phyloP scores from a whole-genome alignment of 2,888 invertebrate genomes.

The Encarsia formosa region DNA sequence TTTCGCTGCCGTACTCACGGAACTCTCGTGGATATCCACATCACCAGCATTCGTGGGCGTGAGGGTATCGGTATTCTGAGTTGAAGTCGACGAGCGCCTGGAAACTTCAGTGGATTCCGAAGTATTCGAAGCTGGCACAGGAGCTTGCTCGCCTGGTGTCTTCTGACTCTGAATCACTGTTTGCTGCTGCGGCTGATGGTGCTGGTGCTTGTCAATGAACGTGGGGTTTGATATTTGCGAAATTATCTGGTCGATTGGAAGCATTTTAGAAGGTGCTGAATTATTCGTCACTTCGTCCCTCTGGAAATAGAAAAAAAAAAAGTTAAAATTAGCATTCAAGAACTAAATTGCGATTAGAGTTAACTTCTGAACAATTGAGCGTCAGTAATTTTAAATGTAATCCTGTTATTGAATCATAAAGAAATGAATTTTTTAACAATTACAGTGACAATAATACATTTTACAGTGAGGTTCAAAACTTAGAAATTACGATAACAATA shows the following conservation, averaged over 20 bases:
- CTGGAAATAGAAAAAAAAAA: slow-evolving; percentile 39
- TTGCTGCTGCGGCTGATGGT: slow-evolving; percentile 25
- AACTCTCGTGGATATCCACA: slow-evolving; percentile 39
- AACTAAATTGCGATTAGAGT: too few species aligned
- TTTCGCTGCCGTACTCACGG: slow-evolving; percentile 28
- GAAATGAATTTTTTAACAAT: too few species aligned
- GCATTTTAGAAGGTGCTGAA: slow-evolving; percentile 45
- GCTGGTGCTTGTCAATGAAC: slow-evolving; percentile 39
- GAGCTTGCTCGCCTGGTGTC: slow-evolving; percentile 7
- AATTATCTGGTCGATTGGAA: slow-evolving; percentile 49
- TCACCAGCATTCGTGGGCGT: slow-evolving; percentile 44
- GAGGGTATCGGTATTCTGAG: slow-evolving; percentile 47
- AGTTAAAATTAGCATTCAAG: too few species aligned
- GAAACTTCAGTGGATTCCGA: slow-evolving; percentile 41
- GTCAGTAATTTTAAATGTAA: too few species aligned
- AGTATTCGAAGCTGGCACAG: slow-evolving; percentile 5
- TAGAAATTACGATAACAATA: too few species aligned
- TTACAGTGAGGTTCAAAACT: too few species aligned
- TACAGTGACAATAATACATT: too few species aligned
- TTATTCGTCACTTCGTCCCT: slow-evolving; percentile 51
- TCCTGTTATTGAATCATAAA: too few species aligned
- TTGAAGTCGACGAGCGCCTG: slow-evolving; percentile 47
- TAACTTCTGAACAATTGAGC: too few species aligned
- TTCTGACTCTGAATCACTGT: background rate
- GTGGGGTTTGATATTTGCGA: slow-evolving; percentile 44